phyloP scores from a whole-genome alignment of 2,888 invertebrate species.

The Therioaphis trifolii region DNA sequence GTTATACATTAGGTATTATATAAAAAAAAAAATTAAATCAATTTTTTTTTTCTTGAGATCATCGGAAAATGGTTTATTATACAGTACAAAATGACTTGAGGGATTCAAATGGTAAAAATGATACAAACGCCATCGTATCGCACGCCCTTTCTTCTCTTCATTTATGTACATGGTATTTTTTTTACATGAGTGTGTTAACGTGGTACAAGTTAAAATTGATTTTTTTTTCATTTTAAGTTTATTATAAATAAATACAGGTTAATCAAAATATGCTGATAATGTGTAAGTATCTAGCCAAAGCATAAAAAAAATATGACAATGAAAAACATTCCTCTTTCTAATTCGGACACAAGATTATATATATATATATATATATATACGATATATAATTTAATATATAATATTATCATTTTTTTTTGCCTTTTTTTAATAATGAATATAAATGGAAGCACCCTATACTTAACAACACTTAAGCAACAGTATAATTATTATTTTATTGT shows the following conservation, averaged over 20 bases:
- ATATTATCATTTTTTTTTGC: constrained; percentile 32
- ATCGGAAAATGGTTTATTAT: constrained; percentile 38
- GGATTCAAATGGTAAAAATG: constrained; percentile 58
- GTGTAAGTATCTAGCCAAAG: constrained; percentile 57
- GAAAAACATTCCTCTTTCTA: constrained; percentile 52
- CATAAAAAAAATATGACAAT: constrained; percentile 31
- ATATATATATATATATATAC: constrained; percentile 26
- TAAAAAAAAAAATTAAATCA: constrained; percentile 42
- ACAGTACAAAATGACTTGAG: constrained; percentile 52
- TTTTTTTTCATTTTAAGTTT: not conserved
- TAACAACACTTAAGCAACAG: constrained; percentile 55
- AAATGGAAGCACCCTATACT: constrained; percentile 62
- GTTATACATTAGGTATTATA: not conserved
- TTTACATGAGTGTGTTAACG: constrained; percentile 6
- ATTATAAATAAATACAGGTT: constrained; percentile 27
- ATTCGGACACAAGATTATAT: constrained; percentile 59
- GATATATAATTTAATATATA: not conserved
- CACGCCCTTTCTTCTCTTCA: constrained; percentile 13
- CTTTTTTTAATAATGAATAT: constrained; percentile 28
- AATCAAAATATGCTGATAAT: constrained; percentile 35
- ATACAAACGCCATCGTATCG: constrained; percentile 61
- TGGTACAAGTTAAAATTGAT: not conserved
- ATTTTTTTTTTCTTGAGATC: constrained; percentile 58
- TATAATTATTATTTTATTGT: constrained; percentile 47
- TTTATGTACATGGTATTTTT: constrained; percentile 54